These are phyloP conservation scores for Callopanchax toddi DNA, from an alignment of 2,113 vertebrate species.

Conservation along the genomic window DNA sequence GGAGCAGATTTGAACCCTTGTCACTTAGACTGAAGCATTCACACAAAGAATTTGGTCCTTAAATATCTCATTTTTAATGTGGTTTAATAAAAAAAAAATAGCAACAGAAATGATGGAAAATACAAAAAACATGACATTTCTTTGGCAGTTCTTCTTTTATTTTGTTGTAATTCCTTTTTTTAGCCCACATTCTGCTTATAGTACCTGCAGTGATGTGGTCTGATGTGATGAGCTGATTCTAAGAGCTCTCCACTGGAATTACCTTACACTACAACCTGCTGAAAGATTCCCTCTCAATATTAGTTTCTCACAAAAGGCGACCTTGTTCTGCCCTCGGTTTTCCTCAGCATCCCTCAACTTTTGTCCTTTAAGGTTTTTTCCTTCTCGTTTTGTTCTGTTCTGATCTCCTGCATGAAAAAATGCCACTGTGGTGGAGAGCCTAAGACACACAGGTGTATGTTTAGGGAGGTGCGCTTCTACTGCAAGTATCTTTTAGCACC, in stretches of 20 bases:
- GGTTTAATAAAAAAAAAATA: background rate
- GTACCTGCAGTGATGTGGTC: constrained; percentile 55
- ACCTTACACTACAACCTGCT: constrained; percentile 44
- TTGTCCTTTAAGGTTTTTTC: constrained; percentile 33
- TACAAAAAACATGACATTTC: background rate
- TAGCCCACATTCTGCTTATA: constrained; percentile 47
- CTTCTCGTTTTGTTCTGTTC: background rate
- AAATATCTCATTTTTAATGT: background rate
- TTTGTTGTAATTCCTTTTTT: constrained; percentile 33
- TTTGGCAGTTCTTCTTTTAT: too few relatives aligned
- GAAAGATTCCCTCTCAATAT: constrained; percentile 51
- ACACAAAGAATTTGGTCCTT: constrained; percentile 36
- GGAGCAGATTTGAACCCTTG: too few relatives aligned
- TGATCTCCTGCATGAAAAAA: constrained; percentile 8
- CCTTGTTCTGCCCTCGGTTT: constrained; percentile 39
- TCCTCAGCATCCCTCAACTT: constrained; percentile 1
- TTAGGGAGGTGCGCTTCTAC: too few relatives aligned
- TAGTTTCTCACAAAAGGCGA: constrained; percentile 36
- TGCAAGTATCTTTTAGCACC: too few relatives aligned
- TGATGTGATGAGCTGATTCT: constrained; percentile 66
- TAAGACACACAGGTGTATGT: too few relatives aligned
- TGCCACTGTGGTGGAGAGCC: too few relatives aligned
- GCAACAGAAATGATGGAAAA: background rate
- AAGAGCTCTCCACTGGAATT: constrained; percentile 53
- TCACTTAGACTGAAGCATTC: constrained; percentile 33